Conservation (phyloP, 2,888 invertebrate genomes). For the Margaritifera margaritifera region DNA sequence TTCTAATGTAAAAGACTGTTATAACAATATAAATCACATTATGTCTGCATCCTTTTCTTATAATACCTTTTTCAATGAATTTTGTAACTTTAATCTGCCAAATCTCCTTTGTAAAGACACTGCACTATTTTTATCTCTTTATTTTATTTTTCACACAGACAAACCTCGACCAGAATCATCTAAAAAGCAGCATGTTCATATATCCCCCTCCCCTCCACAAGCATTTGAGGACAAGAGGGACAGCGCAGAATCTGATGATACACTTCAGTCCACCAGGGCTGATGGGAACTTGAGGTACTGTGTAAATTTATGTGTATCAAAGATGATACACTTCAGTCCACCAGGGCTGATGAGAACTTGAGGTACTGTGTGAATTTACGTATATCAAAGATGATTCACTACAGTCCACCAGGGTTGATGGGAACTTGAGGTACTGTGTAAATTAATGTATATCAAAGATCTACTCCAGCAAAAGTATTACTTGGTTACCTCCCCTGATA, state of each 20-base stretch:
- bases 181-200: conserved; percentile 31
- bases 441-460: conserved; percentile 4
- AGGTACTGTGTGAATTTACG: no score
- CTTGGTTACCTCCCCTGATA: no score
- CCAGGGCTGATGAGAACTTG: conserved; percentile 16
- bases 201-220: conserved; percentile 27
- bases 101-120: no score
- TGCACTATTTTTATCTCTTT: no score
- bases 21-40: no score
- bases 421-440: neutral
- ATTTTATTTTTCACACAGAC: conserved; percentile 18
- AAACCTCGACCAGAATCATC: conserved; percentile 27
- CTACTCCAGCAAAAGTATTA: conserved; percentile 2
- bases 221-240: conserved; percentile 26
- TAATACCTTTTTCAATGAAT: no score
- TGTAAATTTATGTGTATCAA: neutral
- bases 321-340: conserved; percentile 39
- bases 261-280: conserved; percentile 34
- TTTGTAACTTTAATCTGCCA: no score
- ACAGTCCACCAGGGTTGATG: conserved; percentile 29
- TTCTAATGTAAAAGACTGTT: no score
- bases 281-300: conserved; percentile 1
- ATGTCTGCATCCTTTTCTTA: no score
- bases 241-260: conserved; percentile 41
- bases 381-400: conserved; percentile 35